Base-by-base conservation (phyloP, 2,797 vertebrate genomes). In the Meda fulgida region DNA sequence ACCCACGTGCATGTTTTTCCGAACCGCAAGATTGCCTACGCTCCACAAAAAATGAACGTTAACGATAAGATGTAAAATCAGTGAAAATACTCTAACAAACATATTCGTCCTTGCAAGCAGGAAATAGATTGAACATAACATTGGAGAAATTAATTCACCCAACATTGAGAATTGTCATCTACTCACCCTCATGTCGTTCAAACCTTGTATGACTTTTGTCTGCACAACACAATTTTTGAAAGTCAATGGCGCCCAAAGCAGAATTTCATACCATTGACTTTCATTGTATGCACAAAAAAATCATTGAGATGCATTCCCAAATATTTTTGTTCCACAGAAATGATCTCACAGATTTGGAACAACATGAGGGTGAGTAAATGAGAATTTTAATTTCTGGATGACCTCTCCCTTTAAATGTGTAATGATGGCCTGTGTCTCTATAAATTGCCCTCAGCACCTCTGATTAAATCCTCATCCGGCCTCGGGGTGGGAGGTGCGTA, bases 341-440 rank as follows among this genome's bases (percentile, higher is more conserved):
- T 14, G 4, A 46, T 46, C 43, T 46, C 13, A 3, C 23, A 13
- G 23, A 29, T 55, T 34, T 77, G 75, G 73, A 16, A 75, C 19
- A 31, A 36, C 29, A 55, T n/a, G 7, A n/a, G 31, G 51, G 31
- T 36, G 13, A 48, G 46, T 48, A 16, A 48, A 38, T 77, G 51
- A 38, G 21, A 40, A 8, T 18, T 38, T 63, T 10, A 38, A 43
- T 65, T 78, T 78, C 40, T 26, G 23, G 1, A 4, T 78, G 89
- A 77, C 13, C 83, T 10, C 65, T 89, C 85, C 88, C 80, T 84
- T 89, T 89, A 78, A 72, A 70, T 73, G 70, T 67, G 60, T 89
- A 86, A 88, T 88, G 84, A 90, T 69, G 89, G 87, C 81, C 87
- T 84, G 84, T 84, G 83, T 65, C 5, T 87, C 79, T 79, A 81